Conservation (phyloP, 2,888 invertebrate genomes). For the Bombylius discolor region DNA sequence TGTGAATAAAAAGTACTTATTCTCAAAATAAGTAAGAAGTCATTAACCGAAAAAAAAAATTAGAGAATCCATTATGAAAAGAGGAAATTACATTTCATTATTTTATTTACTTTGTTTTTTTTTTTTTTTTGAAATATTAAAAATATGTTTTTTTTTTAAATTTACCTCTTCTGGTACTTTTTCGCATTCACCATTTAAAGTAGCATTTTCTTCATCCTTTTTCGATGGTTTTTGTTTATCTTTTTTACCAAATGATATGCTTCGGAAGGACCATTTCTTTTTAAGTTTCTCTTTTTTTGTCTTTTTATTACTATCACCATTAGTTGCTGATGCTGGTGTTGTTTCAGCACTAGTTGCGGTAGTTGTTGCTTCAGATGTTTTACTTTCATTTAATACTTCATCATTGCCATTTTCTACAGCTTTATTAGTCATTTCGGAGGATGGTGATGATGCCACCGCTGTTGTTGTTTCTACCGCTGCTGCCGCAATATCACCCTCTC, state of each 20-base stretch:
- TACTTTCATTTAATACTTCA: constrained; percentile 39
- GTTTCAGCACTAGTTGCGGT: constrained; percentile 5
- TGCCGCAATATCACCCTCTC: constrained; percentile 15
- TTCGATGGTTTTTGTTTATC: constrained; percentile 75
- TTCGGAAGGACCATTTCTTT: constrained; percentile 83
- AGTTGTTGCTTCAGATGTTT: constrained; percentile 36
- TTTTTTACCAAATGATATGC: constrained; percentile 75
- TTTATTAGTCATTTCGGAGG: constrained; percentile 23
- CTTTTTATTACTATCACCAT: constrained; percentile 41
- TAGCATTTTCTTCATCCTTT: constrained; percentile 38
- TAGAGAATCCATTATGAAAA: no score
- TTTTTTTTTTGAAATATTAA: neutral
- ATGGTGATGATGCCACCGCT: constrained; percentile 6
- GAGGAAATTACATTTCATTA: no score
- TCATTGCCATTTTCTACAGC: constrained; percentile 41
- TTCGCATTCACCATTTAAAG: constrained; percentile 45
- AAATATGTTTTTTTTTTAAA: constrained; percentile 9
- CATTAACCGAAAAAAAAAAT: no score
- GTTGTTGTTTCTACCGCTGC: constrained; percentile 13
- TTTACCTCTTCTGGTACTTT: constrained; percentile 54
- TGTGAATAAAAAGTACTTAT: no score
- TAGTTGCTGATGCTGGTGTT: constrained; percentile 20
- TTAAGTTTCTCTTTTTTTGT: constrained; percentile 60
- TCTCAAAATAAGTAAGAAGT: no score
- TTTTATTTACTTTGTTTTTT: no score